Percentiles rank a stretch among this genome's conserved stretches.
Evolutionary conservation across 2,888 invertebrate species (phyloP).

Genomic region (Pristionchus maxplancki): DNA sequence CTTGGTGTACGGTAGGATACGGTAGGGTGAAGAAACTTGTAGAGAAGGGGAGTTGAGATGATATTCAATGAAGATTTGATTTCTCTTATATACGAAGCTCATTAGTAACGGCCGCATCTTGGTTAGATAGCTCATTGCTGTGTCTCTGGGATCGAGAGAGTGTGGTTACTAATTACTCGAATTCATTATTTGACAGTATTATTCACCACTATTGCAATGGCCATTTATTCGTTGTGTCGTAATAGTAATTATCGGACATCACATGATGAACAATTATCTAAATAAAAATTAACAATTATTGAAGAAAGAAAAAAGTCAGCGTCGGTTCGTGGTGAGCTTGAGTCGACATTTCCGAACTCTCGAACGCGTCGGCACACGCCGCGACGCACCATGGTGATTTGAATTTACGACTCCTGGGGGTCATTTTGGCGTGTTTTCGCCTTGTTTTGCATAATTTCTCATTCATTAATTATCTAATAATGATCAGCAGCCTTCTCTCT

Average conservation of each 20-base stretch:
- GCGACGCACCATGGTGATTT: not conserved
- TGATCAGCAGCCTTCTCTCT: not conserved
- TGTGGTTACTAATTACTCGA: not conserved
- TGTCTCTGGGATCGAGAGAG: not conserved
- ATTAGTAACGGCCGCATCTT: not conserved
- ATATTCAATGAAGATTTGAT: not conserved
- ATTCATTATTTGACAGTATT: not conserved
- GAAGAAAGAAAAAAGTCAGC: not conserved
- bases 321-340: not conserved
- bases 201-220: not conserved
- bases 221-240: not conserved
- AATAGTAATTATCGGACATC: no score
- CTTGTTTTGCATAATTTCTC: not conserved
- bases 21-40: not conserved
- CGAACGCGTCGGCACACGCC: not conserved
- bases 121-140: not conserved
- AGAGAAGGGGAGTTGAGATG: not conserved
- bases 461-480: not conserved
- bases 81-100: not conserved
- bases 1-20: constrained; percentile 8
- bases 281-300: not conserved
- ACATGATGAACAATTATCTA: no score
- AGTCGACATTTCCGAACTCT: not conserved
- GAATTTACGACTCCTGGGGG: not conserved
- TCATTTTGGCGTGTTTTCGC: not conserved